phyloP scores from a whole-genome alignment of 1,140 invertebrate genomes.

The Drosophila bifasciata region DNA sequence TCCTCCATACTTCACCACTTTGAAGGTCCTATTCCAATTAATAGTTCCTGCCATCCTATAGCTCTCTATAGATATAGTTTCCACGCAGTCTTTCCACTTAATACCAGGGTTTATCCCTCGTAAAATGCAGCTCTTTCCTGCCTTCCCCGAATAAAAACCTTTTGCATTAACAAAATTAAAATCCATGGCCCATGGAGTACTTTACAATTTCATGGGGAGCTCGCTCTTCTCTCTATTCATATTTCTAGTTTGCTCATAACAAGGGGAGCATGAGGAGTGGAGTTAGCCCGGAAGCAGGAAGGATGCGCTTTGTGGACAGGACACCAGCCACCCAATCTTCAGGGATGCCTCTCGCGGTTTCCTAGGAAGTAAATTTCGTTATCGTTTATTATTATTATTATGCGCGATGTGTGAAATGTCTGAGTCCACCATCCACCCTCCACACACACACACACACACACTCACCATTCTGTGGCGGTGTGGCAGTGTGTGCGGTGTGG shows the following conservation, averaged over 20 bases:
- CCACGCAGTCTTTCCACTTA: too few species aligned
- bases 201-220: slow-evolving; percentile 35
- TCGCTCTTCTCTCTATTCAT: slow-evolving; percentile 32
- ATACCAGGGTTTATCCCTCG: too few species aligned
- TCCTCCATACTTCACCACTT: fast-evolving
- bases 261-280: slow-evolving; percentile 12
- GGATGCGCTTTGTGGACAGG: slow-evolving; percentile 63
- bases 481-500: not conserved
- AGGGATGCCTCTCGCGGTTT: slow-evolving; percentile 50
- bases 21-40: not conserved
- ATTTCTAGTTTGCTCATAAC: slow-evolving; percentile 60
- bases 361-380: slow-evolving; percentile 79
- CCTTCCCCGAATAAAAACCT: not conserved
- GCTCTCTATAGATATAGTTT: too few species aligned
- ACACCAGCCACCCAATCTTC: slow-evolving; percentile 11
- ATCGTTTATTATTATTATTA: slow-evolving; percentile 83
- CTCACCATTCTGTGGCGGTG: slow-evolving; percentile 21
- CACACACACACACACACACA: too few species aligned
- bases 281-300: slow-evolving; percentile 54
- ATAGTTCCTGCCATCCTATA: not conserved
- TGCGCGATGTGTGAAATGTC: slow-evolving; percentile 80
- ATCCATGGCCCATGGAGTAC: slow-evolving; percentile 38
- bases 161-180: slow-evolving; percentile 45
- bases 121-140: too few species aligned
- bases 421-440: slow-evolving; percentile 52